A percentile compares a stretch with the other conserved stretches of the same genome.
phyloP scores from a whole-genome alignment of 30 jellyfish, hydroid and myxozoan species.

The Morbakka virulenta region DNA sequence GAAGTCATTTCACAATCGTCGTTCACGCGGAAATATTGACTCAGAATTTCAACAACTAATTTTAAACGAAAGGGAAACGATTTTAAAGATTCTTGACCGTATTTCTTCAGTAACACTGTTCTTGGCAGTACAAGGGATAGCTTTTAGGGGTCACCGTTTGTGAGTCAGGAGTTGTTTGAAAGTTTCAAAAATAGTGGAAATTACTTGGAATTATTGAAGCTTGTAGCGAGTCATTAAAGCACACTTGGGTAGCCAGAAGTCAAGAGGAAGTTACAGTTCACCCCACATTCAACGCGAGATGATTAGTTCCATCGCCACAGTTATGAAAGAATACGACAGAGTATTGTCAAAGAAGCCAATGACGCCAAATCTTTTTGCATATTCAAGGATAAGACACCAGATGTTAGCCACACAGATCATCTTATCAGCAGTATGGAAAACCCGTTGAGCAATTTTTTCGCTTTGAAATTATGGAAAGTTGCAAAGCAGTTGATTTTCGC shows the following conservation, averaged over 20 bases:
- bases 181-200: conserved; percentile 49
- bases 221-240: conserved; percentile 47
- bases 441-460: conserved; percentile 22
- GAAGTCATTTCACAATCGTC: conserved; percentile 25
- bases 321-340: conserved; percentile 13
- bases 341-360: conserved; percentile 7
- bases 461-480: conserved; percentile 21
- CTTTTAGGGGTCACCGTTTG: conserved; percentile 53
- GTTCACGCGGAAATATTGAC: conserved; percentile 19
- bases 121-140: conserved; percentile 51
- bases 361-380: conserved; percentile 37
- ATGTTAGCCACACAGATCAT: conserved; percentile 25
- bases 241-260: conserved; percentile 53
- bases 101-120: conserved; percentile 41
- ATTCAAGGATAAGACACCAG: conserved; percentile 39
- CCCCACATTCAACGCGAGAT: conserved; percentile 51
- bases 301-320: conserved; percentile 47
- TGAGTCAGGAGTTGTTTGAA: conserved; percentile 36
- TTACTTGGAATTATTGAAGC: conserved; percentile 47
- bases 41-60: conserved; percentile 16
- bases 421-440: conserved; percentile 21
- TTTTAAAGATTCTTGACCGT: conserved; percentile 27
- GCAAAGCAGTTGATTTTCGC: conserved; percentile 30
- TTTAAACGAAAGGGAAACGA: conserved; percentile 21
- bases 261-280: conserved; percentile 36